Evolutionary conservation across 1,140 invertebrate species (phyloP).

Genomic region (Pinna nobilis): DNA sequence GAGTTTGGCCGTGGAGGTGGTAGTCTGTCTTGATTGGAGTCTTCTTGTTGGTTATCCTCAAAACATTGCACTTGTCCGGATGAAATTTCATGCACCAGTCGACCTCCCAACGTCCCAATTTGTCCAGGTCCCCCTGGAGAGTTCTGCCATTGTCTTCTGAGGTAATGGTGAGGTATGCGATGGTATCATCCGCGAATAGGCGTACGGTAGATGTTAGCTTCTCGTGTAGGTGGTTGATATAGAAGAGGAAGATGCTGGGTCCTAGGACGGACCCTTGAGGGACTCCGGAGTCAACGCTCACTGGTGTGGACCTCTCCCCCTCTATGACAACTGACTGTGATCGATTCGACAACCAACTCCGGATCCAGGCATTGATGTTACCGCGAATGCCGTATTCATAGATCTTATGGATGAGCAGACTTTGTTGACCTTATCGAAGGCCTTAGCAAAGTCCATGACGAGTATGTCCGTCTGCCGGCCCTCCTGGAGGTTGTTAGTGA

Average conservation of each 20-base stretch:
- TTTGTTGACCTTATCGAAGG: constrained; percentile 53
- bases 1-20: constrained; percentile 14
- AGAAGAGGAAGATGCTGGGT: constrained; percentile 41
- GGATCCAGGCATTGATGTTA: constrained; percentile 35
- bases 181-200: constrained; percentile 29
- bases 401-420: constrained; percentile 38
- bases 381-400: constrained; percentile 38
- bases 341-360: constrained; percentile 27
- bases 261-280: constrained; percentile 44
- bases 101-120: constrained; percentile 13
- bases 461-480: constrained; percentile 30
- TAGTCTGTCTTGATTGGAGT: constrained; percentile 19
- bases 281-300: constrained; percentile 37
- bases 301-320: constrained; percentile 22
- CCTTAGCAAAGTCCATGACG: constrained; percentile 48
- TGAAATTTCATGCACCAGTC: constrained; percentile 18
- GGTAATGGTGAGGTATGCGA: constrained; percentile 12
- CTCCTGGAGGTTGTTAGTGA: background rate
- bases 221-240: constrained; percentile 40
- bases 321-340: constrained; percentile 42
- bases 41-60: constrained; percentile 10
- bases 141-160: background rate
- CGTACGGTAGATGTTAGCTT: constrained; percentile 12
- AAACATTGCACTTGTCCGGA: constrained; percentile 23
- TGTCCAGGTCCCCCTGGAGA: constrained; percentile 11